phyloP scores from a whole-genome alignment of 2,888 invertebrate species.

The Coleophora flavipennella region DNA sequence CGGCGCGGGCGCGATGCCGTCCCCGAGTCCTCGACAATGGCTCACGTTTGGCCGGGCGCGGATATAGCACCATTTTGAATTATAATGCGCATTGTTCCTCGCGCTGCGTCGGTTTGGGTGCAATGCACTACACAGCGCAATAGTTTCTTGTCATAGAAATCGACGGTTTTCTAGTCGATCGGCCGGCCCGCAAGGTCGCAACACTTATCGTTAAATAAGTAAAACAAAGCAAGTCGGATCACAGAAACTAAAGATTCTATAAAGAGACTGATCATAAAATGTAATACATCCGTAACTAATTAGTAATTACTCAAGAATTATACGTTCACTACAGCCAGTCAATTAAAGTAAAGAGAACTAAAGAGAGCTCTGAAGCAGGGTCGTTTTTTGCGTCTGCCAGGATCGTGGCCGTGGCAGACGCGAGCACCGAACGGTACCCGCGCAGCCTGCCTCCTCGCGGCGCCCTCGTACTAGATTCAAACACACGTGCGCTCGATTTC shows the following conservation, averaged over 20 bases:
- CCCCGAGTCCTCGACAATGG: slow-evolving; percentile 27
- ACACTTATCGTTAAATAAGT: slow-evolving; percentile 21
- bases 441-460: slow-evolving; percentile 12
- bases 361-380: background rate
- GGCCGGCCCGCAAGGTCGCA: slow-evolving; percentile 37
- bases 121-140: slow-evolving; percentile 64
- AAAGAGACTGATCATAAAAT: no score
- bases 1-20: slow-evolving; percentile 11
- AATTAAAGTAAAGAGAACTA: slow-evolving; percentile 1
- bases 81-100: slow-evolving; percentile 68
- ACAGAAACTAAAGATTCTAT: slow-evolving; percentile 12
- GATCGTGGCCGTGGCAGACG: background rate
- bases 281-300: background rate
- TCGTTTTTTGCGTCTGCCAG: slow-evolving; percentile 1
- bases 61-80: slow-evolving; percentile 67
- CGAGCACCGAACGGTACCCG: slow-evolving; percentile 14
- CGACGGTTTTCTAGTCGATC: slow-evolving; percentile 42
- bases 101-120: slow-evolving; percentile 45
- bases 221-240: slow-evolving; percentile 16
- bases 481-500: slow-evolving; percentile 36
- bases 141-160: slow-evolving; percentile 63
- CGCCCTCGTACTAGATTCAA: slow-evolving; percentile 30
- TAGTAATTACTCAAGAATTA: background rate
- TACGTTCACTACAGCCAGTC: background rate
- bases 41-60: slow-evolving; percentile 59